Evolutionary conservation across 2,797 vertebrate genomes (phyloP).

Genomic region (Aphelocoma californica): DNA sequence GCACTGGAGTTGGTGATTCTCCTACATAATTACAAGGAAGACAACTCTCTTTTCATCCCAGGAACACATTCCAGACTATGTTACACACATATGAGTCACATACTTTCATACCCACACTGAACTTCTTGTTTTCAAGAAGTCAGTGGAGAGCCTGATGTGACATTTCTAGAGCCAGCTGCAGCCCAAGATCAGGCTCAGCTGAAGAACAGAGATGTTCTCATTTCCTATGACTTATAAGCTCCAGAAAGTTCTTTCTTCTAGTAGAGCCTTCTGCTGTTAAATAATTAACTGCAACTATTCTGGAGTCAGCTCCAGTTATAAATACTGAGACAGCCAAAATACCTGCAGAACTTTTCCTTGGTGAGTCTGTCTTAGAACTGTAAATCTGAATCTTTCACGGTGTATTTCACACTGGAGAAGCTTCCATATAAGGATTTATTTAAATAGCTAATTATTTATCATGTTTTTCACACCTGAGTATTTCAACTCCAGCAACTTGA

Average conservation of each 20-base stretch:
- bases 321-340: background rate
- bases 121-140: background rate
- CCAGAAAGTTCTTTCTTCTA: background rate
- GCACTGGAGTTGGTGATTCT: background rate
- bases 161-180: background rate
- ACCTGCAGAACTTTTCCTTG: background rate
- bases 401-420: background rate
- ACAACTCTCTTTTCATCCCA: background rate
- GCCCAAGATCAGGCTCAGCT: background rate
- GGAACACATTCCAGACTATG: background rate
- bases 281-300: background rate
- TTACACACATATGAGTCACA: background rate
- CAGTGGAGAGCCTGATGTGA: background rate
- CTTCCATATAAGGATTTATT: background rate
- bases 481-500: background rate
- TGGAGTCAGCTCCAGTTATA: background rate
- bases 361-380: background rate
- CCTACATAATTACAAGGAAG: background rate
- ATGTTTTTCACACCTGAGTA: background rate
- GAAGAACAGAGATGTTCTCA: background rate
- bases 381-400: background rate
- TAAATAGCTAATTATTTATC: background rate
- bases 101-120: background rate
- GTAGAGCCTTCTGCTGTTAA: background rate
- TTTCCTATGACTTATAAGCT: background rate